Base-by-base conservation (phyloP, 2,888 invertebrate species). In the Scaptomyza parva region DNA sequence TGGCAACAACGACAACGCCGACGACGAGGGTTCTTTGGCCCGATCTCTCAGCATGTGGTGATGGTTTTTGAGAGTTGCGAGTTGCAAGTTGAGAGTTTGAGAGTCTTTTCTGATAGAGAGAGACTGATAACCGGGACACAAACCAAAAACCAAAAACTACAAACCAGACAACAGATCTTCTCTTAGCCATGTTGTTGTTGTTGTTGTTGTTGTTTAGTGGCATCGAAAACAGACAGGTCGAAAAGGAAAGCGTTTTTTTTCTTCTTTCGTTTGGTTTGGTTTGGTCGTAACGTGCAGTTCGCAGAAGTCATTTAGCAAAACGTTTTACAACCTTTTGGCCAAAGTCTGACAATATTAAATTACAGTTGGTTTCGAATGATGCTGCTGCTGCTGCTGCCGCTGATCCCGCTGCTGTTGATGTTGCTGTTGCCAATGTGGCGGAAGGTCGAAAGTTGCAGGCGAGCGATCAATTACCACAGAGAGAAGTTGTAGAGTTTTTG, bases 261-360 rank as follows among this genome's bases (percentile, higher is more conserved):
- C n/a, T n/a, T n/a, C n/a, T n/a, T n/a, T n/a, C n/a, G n/a, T n/a
- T n/a, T n/a, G n/a, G n/a, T n/a, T n/a, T n/a, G n/a, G n/a, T n/a
- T 37, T 37, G 37, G 18, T 68, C 71, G 71, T 74, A 75, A 75
- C 70, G 63, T 66, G 75, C 81, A 84, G 77, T 81, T 81, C 77
- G 86, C 85, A 81, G 86, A 86, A 87, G 86, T 86, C 88, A 87
- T 86, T 88, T 87, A 87, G 82, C 80, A 86, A 80, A 88, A 86
- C 87, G 73, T 77, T 88, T 78, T 79, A 88, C 88, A 86, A 79
- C 76, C 83, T 80, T 85, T 86, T 87, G 76, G 67, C 68, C 35
- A 35, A 43, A 61, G 47, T 54, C 72, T 74, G 86, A 78, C 87
- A 85, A 85, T 85, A 87, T 85, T 85, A 80, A 85, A 87, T 87